Conservation (phyloP, 2,113 vertebrate genomes). For the Perca fluviatilis region DNA sequence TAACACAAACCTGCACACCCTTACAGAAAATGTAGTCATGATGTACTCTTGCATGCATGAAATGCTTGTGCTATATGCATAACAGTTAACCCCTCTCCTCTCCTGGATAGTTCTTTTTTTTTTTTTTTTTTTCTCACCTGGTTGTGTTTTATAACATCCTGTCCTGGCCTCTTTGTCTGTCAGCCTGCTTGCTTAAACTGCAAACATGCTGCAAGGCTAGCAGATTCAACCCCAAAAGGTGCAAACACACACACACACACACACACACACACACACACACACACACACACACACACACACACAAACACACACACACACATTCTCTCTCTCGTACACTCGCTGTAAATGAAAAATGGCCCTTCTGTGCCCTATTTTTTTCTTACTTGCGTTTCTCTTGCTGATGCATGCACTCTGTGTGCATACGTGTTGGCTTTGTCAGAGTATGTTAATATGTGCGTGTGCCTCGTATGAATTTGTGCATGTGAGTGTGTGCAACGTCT, state of each 20-base stretch:
- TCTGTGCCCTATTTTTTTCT: constrained; percentile 60
- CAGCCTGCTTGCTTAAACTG: constrained; percentile 74
- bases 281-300: constrained; percentile 28
- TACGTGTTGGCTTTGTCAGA: constrained; percentile 52
- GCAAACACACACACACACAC: constrained; percentile 45
- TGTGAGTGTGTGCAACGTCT: constrained; percentile 48
- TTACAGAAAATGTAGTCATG: not conserved
- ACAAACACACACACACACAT: not conserved
- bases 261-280: constrained; percentile 16
- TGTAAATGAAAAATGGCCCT: constrained; percentile 73
- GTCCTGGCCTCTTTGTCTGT: constrained; percentile 79
- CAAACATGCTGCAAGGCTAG: constrained; percentile 79
- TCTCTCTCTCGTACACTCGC: constrained; percentile 7
- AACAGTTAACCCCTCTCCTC: constrained; percentile 41
- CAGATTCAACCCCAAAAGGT: constrained; percentile 74
- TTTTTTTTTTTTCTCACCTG: constrained; percentile 53
- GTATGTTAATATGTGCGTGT: constrained; percentile 57
- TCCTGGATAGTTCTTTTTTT: constrained; percentile 29
- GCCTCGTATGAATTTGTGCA: constrained; percentile 54
- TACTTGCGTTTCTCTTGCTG: constrained; percentile 71
- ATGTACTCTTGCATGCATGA: not conserved
- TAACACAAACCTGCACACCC: not conserved
- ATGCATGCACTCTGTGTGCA: constrained; percentile 72
- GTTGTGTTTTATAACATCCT: constrained; percentile 77
- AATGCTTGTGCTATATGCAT: constrained; percentile 5